A percentile compares a stretch with the other conserved stretches of the same genome.
phyloP scores from a whole-genome alignment of 30 jellyfish, hydroid and myxozoan species.

The Hydractinia symbiolongicarpus region DNA sequence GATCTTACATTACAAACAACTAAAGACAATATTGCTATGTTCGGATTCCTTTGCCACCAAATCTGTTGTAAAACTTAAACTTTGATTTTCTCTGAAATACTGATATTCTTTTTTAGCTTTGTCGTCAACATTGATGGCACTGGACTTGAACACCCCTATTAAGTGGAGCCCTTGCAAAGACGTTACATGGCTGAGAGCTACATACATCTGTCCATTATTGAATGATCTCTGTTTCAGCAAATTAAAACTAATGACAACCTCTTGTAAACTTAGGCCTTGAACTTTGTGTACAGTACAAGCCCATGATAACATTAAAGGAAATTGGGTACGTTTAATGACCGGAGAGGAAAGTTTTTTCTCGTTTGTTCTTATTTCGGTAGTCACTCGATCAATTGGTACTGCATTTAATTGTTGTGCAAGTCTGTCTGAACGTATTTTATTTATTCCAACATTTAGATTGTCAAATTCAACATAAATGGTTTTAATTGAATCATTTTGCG shows the following conservation, averaged over 20 bases:
- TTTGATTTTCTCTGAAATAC: neutral
- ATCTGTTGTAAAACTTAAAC: neutral
- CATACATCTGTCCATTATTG: neutral
- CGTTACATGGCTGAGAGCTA: neutral
- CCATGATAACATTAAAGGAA: neutral
- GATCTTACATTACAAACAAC: conserved; percentile 2
- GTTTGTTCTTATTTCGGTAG: neutral
- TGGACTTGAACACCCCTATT: neutral
- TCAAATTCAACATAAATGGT: neutral
- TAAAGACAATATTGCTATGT: neutral
- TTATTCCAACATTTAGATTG: no score
- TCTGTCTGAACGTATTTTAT: neutral
- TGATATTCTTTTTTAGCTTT: neutral
- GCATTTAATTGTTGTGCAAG: neutral
- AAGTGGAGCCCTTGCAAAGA: neutral
- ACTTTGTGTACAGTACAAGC: no score
- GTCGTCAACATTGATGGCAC: neutral
- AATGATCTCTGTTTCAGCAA: neutral
- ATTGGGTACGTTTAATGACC: neutral
- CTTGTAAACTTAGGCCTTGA: no score
- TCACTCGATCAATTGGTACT: conserved; percentile 5
- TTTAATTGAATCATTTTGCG: neutral
- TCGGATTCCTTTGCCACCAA: neutral
- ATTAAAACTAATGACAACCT: no score
- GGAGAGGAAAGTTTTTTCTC: neutral